A percentile compares a stretch with the other conserved stretches of the same genome.
These are phyloP conservation scores for Ommatoiulus sabulosus DNA, from an alignment of 2,888 invertebrate species.

Conservation along the genomic window DNA sequence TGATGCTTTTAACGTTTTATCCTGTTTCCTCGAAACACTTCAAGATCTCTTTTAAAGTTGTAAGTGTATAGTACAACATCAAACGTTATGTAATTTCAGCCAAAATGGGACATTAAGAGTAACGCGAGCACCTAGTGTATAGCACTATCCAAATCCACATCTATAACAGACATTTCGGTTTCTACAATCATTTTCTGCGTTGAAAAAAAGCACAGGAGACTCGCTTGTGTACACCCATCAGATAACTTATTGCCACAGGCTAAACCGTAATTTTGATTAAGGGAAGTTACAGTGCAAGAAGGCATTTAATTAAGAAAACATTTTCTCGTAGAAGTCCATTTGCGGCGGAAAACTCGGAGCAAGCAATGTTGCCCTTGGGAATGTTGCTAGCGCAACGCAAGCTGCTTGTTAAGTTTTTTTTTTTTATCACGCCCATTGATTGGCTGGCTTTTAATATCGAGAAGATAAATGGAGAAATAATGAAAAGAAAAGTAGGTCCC, in stretches of 20 bases:
- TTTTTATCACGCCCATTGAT: constrained; percentile 1
- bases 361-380: constrained; percentile 4
- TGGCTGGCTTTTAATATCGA: constrained; percentile 34
- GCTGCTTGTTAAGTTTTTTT: background rate
- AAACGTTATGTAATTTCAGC: background rate
- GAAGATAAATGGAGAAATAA: constrained; percentile 27
- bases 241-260: constrained; percentile 34
- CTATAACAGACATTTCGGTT: background rate
- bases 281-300: constrained; percentile 34
- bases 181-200: background rate
- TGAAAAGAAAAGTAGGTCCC: constrained; percentile 34
- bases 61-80: background rate
- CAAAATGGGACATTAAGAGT: background rate
- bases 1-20: no score
- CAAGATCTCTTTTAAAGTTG: no score
- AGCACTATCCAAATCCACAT: background rate
- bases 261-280: constrained; percentile 28
- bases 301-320: constrained; percentile 28
- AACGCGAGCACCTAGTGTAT: background rate
- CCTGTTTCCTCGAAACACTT: no score
- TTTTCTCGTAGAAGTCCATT: constrained; percentile 14
- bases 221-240: background rate
- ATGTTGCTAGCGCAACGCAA: constrained; percentile 27
- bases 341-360: background rate
- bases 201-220: background rate